Percentiles rank a stretch among this genome's conserved stretches.
Evolutionary conservation across 2,797 vertebrate genomes (phyloP).

Genomic region (Sitta carolinensis): DNA sequence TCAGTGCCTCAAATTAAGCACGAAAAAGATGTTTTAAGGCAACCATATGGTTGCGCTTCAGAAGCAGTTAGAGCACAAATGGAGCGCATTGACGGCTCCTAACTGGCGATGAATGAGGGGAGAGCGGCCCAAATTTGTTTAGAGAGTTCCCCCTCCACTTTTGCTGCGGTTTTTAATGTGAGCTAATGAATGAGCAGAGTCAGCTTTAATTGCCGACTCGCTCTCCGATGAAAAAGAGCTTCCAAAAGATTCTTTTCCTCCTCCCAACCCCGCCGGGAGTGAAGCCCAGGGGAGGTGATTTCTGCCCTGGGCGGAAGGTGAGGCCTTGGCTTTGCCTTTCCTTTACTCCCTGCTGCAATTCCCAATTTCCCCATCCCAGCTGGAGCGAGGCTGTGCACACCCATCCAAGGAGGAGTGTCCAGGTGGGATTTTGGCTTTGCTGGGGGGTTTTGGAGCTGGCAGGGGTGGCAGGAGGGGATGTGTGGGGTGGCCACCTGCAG

Average conservation of each 20-base stretch:
- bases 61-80: constrained; percentile 68
- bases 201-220: constrained; percentile 41
- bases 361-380: neutral
- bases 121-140: constrained; percentile 58
- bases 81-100: constrained; percentile 27
- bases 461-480: neutral
- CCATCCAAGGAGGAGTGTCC: neutral
- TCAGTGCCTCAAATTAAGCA: constrained; percentile 78
- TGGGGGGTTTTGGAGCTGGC: accelerated
- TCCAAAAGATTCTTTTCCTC: neutral
- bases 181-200: constrained; percentile 52
- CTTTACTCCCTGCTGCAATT: neutral
- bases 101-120: constrained; percentile 40
- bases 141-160: constrained; percentile 9
- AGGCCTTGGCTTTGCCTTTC: neutral
- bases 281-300: neutral
- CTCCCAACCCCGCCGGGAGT: neutral
- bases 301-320: neutral
- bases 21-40: constrained; percentile 67
- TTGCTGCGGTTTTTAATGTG: constrained; percentile 22
- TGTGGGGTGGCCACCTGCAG: neutral
- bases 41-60: constrained; percentile 74
- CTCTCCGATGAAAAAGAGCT: neutral
- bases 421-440: neutral
- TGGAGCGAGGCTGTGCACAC: neutral